phyloP scores from a whole-genome alignment of 2,113 vertebrate genomes.

The Hippocampus barbouri region DNA sequence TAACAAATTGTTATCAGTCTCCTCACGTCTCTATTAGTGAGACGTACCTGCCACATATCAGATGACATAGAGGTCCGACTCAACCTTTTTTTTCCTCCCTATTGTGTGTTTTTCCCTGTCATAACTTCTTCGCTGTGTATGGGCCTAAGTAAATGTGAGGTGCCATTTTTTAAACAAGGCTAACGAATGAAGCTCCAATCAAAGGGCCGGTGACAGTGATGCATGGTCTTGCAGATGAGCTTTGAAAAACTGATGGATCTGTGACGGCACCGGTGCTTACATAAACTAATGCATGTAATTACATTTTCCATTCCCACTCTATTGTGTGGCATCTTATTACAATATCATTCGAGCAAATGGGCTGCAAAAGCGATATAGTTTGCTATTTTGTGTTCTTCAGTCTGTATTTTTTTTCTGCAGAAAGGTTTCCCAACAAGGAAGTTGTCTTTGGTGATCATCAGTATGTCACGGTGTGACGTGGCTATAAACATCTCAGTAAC shows the following conservation, averaged over 20 bases:
- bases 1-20: not conserved
- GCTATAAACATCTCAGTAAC: not conserved
- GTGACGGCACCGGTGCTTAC: constrained; percentile 96
- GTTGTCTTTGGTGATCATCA: constrained; percentile 75
- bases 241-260: constrained; percentile 99
- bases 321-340: constrained; percentile 97
- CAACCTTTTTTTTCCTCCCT: constrained; percentile 14
- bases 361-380: constrained; percentile 76
- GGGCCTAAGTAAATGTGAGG: constrained; percentile 72
- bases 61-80: constrained; percentile 18
- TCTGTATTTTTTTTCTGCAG: not conserved
- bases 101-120: constrained; percentile 68
- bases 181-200: constrained; percentile 80
- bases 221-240: constrained; percentile 96
- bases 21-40: not conserved
- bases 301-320: constrained; percentile 98
- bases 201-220: constrained; percentile 93
- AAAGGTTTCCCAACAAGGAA: not conserved
- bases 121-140: constrained; percentile 67
- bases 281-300: constrained; percentile 99
- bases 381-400: constrained; percentile 76
- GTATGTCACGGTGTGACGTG: not conserved
- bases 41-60: not conserved
- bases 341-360: constrained; percentile 99
- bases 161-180: constrained; percentile 75